Evolutionary conservation across 1,140 invertebrate genomes (phyloP).

Genomic region (Hestina assimilis): DNA sequence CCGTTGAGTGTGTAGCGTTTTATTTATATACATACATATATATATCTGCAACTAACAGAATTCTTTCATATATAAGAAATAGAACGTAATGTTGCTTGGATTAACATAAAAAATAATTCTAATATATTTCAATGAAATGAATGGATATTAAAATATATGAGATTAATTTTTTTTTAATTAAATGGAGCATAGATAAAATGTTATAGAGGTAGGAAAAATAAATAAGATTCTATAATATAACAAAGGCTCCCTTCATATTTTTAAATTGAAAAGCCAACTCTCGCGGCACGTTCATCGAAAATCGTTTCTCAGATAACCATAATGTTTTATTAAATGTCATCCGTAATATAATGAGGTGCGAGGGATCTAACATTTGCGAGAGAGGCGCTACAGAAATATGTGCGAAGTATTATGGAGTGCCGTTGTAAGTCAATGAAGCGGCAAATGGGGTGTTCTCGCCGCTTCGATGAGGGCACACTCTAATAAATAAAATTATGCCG

Average conservation of each 20-base stretch:
- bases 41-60: no score
- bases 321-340: slow-evolving; percentile 79
- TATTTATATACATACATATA: no score
- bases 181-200: background rate
- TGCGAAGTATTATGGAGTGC: slow-evolving; percentile 76
- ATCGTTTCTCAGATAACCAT: slow-evolving; percentile 61
- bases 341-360: slow-evolving; percentile 76
- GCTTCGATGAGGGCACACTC: slow-evolving; percentile 66
- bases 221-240: background rate
- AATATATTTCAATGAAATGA: no score
- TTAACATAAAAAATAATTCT: no score
- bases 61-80: no score
- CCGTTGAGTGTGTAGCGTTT: no score
- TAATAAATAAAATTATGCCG: slow-evolving; percentile 78
- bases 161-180: background rate
- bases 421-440: slow-evolving; percentile 78
- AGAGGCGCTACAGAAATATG: slow-evolving; percentile 76
- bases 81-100: no score
- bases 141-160: no score
- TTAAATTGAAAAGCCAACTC: slow-evolving; percentile 37
- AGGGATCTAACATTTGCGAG: slow-evolving; percentile 68
- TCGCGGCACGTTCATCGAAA: slow-evolving; percentile 60
- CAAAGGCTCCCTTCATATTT: slow-evolving; percentile 21
- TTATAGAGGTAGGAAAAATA: background rate
- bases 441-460: slow-evolving; percentile 74